Percentiles rank a stretch among this genome's conserved stretches.
phyloP scores from a whole-genome alignment of 2,888 invertebrate species.

The Ichneumon xanthorius region DNA sequence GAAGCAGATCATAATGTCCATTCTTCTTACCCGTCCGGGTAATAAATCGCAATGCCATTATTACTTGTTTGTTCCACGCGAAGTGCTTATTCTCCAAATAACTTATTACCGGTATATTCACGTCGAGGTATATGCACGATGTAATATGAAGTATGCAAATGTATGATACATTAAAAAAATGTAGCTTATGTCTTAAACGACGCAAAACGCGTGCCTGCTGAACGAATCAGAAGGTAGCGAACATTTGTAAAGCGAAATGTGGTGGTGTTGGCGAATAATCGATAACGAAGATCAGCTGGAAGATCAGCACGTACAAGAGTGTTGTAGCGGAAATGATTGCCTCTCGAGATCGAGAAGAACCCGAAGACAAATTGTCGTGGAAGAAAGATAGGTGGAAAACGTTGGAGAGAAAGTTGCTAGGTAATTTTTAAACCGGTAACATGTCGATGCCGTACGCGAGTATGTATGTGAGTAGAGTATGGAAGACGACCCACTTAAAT shows the following conservation, averaged over 20 bases:
- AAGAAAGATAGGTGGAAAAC: not conserved
- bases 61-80: not conserved
- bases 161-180: too few species aligned
- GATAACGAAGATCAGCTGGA: not conserved
- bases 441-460: not conserved
- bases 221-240: not conserved
- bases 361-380: not conserved
- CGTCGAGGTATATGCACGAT: not conserved
- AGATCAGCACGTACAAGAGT: constrained; percentile 12
- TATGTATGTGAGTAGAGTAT: not conserved
- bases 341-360: not conserved
- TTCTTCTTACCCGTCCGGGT: not conserved
- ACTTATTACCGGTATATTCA: not conserved
- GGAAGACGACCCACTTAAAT: not conserved
- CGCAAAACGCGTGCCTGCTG: too few species aligned
- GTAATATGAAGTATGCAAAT: too few species aligned
- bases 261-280: not conserved
- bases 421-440: not conserved
- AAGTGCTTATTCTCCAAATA: not conserved
- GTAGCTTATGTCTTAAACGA: too few species aligned
- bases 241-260: not conserved
- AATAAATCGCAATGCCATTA: not conserved
- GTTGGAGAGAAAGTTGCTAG: not conserved
- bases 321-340: constrained; percentile 9
- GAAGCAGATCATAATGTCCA: too few species aligned